Evolutionary conservation across 2,113 vertebrate species (phyloP), one percentile per base, ranked within the genome.

Genomic region (Chloropsis hardwickii): DNA sequence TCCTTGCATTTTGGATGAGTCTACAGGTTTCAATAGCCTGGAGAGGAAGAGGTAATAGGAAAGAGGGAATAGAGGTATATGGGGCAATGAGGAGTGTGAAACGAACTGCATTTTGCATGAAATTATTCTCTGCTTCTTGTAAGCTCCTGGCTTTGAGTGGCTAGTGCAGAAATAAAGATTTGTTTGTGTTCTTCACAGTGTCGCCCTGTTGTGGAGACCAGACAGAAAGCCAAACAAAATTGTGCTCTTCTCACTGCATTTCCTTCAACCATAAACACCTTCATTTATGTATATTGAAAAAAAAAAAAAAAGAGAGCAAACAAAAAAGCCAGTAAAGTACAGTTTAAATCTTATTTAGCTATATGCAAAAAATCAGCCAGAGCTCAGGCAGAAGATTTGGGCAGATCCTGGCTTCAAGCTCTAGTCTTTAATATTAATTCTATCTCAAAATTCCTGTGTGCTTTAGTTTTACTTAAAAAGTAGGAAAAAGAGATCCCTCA

Each of bases 141-240:
- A 82, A 94, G 76, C 66, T 80, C 39, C 74, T 91, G 85, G 90
- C 89, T 80, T 91, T 28, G n/a, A 91, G 83, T 44, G 88, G 92
- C 91, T 92, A 92, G 64, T 44, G 29, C 86, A 93, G 94, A 95
- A 97, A 96, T 92, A 96, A 96, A 92, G 90, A 88, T 95, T 93
- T 86, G 29, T 94, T 95, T 97, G 94, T 96, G 54, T 90, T 90
- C 85, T 88, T 81, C 92, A 92, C 85, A 96, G 88, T 81, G 88
- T 83, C 16, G 83, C 88, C 25, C 72, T 96, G 95, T 94, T 93
- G 92, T 86, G 76, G 88, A 95, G 82, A 78, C 60, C 77, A 81
- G 88, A 93, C 3, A 94, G 92, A 90, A 86, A 81, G 94, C 92
- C 90, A 96, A 96, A 62, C 56, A 90, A 94, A 90, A 90, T 37